Base-by-base conservation (phyloP, 2,797 vertebrate species). In the Parauchenoglanis punctatus region DNA sequence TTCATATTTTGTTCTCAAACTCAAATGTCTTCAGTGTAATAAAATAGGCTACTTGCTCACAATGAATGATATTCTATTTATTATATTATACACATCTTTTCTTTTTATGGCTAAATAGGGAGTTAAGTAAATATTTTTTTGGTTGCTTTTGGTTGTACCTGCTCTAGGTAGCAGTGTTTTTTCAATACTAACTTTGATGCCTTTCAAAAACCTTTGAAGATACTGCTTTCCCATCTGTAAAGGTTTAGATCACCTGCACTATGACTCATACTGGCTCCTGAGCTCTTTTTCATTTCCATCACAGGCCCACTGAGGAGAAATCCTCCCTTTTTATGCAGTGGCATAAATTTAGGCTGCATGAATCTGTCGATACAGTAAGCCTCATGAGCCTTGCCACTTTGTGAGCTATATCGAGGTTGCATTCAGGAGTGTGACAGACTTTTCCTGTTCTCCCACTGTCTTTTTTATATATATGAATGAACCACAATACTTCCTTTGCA, bases 401-500 rank as follows among this genome's bases (percentile, higher is more conserved):
- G 58, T 59, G n/a, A 87, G 86, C 81, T 87, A 73, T 76, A 83
- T 87, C 13, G 83, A 88, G 67, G 85, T 85, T 82, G 65, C 82
- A 84, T 87, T 87, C 63, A 59, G 70, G 46, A 90, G 76, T 83
- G 76, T 88, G 80, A 67, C 86, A 87, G 76, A 59, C 68, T 10
- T 65, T 89, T 89, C 63, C 63, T 85, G 88, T 75, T 67, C 70
- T 90, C 81, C 82, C 76, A 77, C 17, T 6, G 35, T 85, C 40
- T 87, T 56, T 86, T 81, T 84, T 86, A 76, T 49, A 67, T 67
- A 31, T 52, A 87, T 84, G 84, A 75, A 82, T 84, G 68, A 86
- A 81, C 75, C 65, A 86, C 87, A 90, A 84, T 84, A 89, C 86
- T 82, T 86, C 75, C 85, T 91, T 85, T 90, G 81, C 90, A 85